Percentiles rank a stretch among this genome's conserved stretches.
Evolutionary conservation across 2,113 vertebrate genomes (phyloP).

Genomic region (Promerops cafer): DNA sequence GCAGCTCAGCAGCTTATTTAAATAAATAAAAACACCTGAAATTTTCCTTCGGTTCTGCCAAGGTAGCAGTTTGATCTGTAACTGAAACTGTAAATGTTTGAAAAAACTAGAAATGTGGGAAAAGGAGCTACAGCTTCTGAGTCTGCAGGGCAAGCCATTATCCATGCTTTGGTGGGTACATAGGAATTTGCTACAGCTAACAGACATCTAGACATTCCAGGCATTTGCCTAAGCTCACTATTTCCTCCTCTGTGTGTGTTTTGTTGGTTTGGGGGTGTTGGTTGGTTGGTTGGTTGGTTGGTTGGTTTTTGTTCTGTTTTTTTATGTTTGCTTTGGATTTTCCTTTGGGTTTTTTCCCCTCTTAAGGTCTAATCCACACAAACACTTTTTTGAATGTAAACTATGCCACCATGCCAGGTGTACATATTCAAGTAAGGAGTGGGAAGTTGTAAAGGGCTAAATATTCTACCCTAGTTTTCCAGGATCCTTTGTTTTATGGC

Average conservation of each 20-base stretch:
- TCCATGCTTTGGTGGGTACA: not conserved
- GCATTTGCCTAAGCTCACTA: not conserved
- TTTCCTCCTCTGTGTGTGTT: not conserved
- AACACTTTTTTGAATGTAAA: not conserved
- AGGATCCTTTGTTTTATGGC: not conserved
- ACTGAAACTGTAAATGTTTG: not conserved
- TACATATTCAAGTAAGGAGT: not conserved
- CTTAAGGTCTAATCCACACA: not conserved
- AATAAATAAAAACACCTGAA: not conserved
- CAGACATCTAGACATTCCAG: not conserved
- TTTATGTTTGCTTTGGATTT: not conserved
- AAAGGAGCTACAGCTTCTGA: not conserved
- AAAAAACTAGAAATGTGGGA: not conserved
- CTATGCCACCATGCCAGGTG: not conserved
- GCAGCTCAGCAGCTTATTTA: not conserved
- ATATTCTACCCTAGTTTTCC: not conserved
- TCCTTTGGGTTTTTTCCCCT: rapidly evolving
- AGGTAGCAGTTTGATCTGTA: not conserved
- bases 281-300: not conserved
- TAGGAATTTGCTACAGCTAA: not conserved
- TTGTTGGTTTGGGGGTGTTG: not conserved
- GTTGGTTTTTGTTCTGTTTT: not conserved
- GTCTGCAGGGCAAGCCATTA: not conserved
- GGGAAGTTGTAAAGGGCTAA: not conserved
- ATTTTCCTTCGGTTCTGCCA: not conserved